Evolutionary conservation across 30 jellyfish, hydroid and myxozoan genomes (phyloP).

Genomic region (Hydractinia echinata): DNA sequence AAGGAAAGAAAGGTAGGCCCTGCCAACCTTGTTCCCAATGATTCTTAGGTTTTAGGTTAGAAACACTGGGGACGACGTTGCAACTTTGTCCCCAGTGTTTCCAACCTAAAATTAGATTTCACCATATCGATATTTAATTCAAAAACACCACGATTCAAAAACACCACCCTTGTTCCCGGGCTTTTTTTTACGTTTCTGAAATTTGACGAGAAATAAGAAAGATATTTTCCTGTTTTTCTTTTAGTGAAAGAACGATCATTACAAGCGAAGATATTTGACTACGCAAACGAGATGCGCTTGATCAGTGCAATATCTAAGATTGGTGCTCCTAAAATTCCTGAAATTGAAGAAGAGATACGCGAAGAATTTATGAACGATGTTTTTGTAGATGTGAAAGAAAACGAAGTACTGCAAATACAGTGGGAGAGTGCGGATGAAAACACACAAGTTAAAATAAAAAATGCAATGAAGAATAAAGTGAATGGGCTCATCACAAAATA

Average conservation of each 20-base stretch:
- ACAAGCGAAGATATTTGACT: conserved; percentile 5
- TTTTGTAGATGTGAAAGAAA: conserved; percentile 52
- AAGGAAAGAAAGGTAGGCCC: too few species aligned
- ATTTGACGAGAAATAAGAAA: too few species aligned
- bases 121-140: too few species aligned
- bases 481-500: conserved; percentile 48
- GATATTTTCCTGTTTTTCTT: neutral
- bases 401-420: conserved; percentile 44
- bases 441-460: conserved; percentile 44
- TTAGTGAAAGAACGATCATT: neutral
- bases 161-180: too few species aligned
- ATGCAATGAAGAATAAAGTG: conserved; percentile 59
- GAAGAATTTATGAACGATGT: conserved; percentile 65
- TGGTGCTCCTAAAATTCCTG: conserved; percentile 66
- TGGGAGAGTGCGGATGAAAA: conserved; percentile 59
- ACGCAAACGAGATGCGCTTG: conserved; percentile 53
- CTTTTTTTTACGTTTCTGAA: too few species aligned
- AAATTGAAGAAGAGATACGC: conserved; percentile 37
- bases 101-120: too few species aligned
- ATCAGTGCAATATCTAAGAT: conserved; percentile 63
- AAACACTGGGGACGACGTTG: too few species aligned
- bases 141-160: too few species aligned
- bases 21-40: too few species aligned
- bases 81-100: too few species aligned
- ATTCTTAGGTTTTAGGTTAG: too few species aligned